Percentiles rank a stretch among this genome's conserved stretches.
Conservation (phyloP, 2,797 vertebrate species). For the Phrynocephalus guinanensis region DNA sequence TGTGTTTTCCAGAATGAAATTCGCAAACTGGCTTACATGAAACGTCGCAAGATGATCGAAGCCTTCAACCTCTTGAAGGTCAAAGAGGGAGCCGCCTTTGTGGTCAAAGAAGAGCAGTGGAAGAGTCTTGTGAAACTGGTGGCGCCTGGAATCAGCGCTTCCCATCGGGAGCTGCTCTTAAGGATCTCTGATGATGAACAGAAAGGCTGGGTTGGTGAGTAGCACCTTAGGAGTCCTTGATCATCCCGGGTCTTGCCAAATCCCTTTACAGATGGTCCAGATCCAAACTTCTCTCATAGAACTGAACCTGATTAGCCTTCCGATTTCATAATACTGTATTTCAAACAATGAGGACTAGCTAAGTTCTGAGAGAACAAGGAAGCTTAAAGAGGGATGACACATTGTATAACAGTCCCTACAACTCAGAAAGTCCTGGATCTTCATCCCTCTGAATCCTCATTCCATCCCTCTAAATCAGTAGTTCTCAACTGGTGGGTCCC, state of each 20-base stretch:
- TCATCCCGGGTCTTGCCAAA: not conserved
- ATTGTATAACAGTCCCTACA: no score
- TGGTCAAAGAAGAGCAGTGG: slow-evolving; percentile 83
- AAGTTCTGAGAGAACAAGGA: no score
- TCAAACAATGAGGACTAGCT: no score
- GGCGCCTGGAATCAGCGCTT: slow-evolving; percentile 83
- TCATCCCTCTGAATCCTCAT: not conserved
- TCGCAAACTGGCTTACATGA: slow-evolving; percentile 89
- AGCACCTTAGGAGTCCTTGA: not conserved
- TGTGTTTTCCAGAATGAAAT: slow-evolving; percentile 87
- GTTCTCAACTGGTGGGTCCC: no score
- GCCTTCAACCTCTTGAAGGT: slow-evolving; percentile 90
- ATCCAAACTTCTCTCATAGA: not conserved
- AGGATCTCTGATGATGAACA: slow-evolving; percentile 83
- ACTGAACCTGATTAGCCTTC: not conserved
- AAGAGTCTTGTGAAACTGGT: slow-evolving; percentile 84
- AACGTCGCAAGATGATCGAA: slow-evolving; percentile 88
- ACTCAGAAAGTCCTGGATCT: no score
- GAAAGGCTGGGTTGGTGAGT: slow-evolving; percentile 86
- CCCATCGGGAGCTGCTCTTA: slow-evolving; percentile 89
- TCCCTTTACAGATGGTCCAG: not conserved
- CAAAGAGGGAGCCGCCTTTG: slow-evolving; percentile 74
- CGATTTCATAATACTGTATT: not conserved
- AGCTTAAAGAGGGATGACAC: no score
- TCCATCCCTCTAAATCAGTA: no score